Evolutionary conservation across 2,888 invertebrate species (phyloP).

Genomic region (Neoascia interrupta): DNA sequence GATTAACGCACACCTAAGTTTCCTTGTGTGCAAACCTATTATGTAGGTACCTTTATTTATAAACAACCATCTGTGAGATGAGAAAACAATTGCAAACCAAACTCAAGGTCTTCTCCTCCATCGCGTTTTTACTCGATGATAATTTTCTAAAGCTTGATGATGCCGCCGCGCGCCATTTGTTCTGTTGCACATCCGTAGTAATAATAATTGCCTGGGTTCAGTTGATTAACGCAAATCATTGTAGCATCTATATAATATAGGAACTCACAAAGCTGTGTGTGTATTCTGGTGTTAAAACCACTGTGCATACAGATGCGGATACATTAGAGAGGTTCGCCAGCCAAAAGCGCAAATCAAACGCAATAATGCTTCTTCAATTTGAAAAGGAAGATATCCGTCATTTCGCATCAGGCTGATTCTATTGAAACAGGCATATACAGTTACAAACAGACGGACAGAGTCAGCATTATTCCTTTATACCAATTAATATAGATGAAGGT

Average conservation of each 20-base stretch:
- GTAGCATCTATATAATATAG: too few relatives aligned
- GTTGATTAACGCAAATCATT: constrained; percentile 68
- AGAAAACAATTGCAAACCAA: constrained; percentile 63
- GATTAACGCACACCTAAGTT: constrained; percentile 58
- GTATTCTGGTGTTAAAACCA: too few relatives aligned
- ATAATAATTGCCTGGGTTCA: constrained; percentile 63
- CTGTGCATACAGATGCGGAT: too few relatives aligned
- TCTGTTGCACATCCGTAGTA: constrained; percentile 55
- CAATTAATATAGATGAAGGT: not conserved
- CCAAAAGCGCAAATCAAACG: constrained; percentile 49
- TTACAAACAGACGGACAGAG: not conserved
- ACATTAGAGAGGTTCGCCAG: too few relatives aligned
- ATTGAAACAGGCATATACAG: constrained; percentile 34
- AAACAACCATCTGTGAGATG: constrained; percentile 1
- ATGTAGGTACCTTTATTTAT: too few relatives aligned
- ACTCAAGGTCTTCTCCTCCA: constrained; percentile 67
- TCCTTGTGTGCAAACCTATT: not conserved
- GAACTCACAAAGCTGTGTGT: too few relatives aligned
- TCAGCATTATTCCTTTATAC: too few relatives aligned
- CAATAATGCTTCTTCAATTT: constrained; percentile 67
- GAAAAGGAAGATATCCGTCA: constrained; percentile 64
- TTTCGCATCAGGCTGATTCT: constrained; percentile 41
- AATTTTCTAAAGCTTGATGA: constrained; percentile 27
- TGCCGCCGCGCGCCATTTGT: constrained; percentile 9
- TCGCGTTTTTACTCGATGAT: constrained; percentile 55